A percentile compares a stretch with the other conserved stretches of the same genome.
These are phyloP conservation scores for Gadus chalcogrammus DNA, from an alignment of 2,113 vertebrate species.

Conservation along the genomic window DNA sequence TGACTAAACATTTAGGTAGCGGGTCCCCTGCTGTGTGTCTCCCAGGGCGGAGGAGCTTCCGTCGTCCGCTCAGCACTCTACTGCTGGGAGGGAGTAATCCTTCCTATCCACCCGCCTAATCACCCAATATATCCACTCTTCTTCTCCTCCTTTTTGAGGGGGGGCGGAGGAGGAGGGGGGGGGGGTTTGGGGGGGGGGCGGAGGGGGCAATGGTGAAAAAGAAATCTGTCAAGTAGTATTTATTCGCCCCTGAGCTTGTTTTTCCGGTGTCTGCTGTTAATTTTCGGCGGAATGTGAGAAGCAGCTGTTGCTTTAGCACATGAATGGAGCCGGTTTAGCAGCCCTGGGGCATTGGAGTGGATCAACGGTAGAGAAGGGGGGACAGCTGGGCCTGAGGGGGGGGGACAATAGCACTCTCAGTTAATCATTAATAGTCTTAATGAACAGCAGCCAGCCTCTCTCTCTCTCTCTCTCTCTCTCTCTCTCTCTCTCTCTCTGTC, in stretches of 20 bases:
- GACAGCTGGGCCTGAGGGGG: conserved; percentile 63
- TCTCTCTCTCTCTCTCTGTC: too few species aligned
- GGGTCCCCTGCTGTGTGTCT: too few species aligned
- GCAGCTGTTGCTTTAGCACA: conserved; percentile 75
- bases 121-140: conserved; percentile 17
- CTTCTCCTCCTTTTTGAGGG: too few species aligned
- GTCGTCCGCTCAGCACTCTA: too few species aligned
- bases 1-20: not conserved
- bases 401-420: conserved; percentile 69
- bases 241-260: conserved; percentile 42
- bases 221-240: conserved; percentile 62
- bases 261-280: conserved; percentile 52
- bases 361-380: conserved; percentile 60
- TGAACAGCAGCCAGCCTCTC: conserved; percentile 68
- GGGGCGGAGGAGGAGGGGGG: too few species aligned
- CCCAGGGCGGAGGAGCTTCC: too few species aligned
- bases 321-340: conserved; percentile 63
- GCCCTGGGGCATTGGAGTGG: conserved; percentile 63
- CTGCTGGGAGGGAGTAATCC: conserved; percentile 35
- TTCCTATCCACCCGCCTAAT: conserved; percentile 43
- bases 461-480: conserved; percentile 31
- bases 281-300: conserved; percentile 69
- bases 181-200: too few species aligned
- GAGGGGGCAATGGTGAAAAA: not conserved
- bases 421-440: conserved; percentile 75